Conservation (phyloP, 2,888 invertebrate species). For the Cinara cedri region DNA sequence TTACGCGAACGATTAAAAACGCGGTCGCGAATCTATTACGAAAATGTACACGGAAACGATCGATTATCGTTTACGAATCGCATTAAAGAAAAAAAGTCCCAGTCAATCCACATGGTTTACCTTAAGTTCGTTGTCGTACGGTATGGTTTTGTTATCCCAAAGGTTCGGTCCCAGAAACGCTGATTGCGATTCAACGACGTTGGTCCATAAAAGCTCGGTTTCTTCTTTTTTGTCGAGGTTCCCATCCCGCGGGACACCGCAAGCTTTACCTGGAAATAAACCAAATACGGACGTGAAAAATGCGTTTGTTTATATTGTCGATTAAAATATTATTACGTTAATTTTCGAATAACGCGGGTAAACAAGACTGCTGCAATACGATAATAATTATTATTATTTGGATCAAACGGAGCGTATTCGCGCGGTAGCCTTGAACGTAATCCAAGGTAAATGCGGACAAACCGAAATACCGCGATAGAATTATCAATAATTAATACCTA, state of each 20-base stretch:
- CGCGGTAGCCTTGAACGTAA: not conserved
- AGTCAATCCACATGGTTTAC: constrained; percentile 65
- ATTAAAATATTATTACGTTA: constrained; percentile 3
- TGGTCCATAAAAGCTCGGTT: constrained; percentile 69
- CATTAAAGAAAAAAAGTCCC: too few species aligned
- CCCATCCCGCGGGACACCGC: constrained; percentile 59
- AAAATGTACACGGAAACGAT: too few species aligned
- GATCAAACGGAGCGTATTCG: not conserved
- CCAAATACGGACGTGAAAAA: not conserved
- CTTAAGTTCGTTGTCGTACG: constrained; percentile 94
- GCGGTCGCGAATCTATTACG: not conserved
- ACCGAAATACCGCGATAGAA: not conserved
- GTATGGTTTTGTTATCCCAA: constrained; percentile 87
- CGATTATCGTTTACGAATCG: too few species aligned
- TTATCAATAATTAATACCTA: not conserved
- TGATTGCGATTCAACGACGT: constrained; percentile 86
- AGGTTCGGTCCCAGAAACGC: constrained; percentile 95
- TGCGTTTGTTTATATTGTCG: not conserved
- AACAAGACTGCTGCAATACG: constrained; percentile 3
- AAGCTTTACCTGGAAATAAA: constrained; percentile 61
- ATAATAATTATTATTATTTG: too few species aligned
- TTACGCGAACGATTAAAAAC: not conserved
- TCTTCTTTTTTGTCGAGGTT: constrained; percentile 63
- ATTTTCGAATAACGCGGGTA: not conserved
- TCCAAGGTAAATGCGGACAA: constrained; percentile 25